A percentile compares a stretch with the other conserved stretches of the same genome.
These are phyloP conservation scores for Leptoclinus maculatus DNA, from an alignment of 2,797 vertebrate genomes.

Conservation along the genomic window DNA sequence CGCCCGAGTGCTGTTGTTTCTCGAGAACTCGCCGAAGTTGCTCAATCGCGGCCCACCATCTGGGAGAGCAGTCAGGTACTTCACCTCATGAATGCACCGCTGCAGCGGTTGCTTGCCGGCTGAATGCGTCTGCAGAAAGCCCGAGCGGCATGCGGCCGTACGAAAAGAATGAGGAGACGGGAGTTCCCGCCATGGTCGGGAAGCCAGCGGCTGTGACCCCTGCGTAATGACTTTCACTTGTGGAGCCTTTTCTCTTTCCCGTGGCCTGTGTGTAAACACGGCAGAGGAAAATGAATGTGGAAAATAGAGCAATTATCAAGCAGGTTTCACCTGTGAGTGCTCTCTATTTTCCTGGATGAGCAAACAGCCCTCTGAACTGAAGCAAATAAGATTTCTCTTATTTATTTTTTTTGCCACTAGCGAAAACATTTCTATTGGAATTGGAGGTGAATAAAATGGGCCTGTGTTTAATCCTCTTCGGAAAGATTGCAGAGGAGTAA, in stretches of 20 bases:
- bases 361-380: conserved; percentile 31
- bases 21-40: conserved; percentile 47
- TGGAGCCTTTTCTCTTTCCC: conserved; percentile 36
- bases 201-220: conserved; percentile 58
- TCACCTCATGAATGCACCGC: conserved; percentile 56
- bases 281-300: conserved; percentile 30
- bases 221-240: conserved; percentile 52
- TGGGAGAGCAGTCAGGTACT: conserved; percentile 54
- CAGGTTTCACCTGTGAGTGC: conserved; percentile 39
- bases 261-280: conserved; percentile 45
- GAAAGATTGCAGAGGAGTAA: conserved; percentile 57
- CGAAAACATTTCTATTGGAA: conserved; percentile 54
- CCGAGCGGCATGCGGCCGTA: conserved; percentile 38
- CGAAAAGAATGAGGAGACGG: conserved; percentile 59
- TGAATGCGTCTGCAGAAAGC: conserved; percentile 51
- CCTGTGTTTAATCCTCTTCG: conserved; percentile 42
- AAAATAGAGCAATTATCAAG: conserved; percentile 50
- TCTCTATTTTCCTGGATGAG: conserved; percentile 45
- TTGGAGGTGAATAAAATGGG: conserved; percentile 45
- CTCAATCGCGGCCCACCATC: conserved; percentile 49
- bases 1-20: conserved; percentile 50
- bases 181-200: conserved; percentile 50
- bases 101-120: conserved; percentile 49
- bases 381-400: conserved; percentile 44
- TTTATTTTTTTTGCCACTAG: conserved; percentile 18